phyloP scores from a whole-genome alignment of 2,888 invertebrate species.

The Mesorhabditis sp. region DNA sequence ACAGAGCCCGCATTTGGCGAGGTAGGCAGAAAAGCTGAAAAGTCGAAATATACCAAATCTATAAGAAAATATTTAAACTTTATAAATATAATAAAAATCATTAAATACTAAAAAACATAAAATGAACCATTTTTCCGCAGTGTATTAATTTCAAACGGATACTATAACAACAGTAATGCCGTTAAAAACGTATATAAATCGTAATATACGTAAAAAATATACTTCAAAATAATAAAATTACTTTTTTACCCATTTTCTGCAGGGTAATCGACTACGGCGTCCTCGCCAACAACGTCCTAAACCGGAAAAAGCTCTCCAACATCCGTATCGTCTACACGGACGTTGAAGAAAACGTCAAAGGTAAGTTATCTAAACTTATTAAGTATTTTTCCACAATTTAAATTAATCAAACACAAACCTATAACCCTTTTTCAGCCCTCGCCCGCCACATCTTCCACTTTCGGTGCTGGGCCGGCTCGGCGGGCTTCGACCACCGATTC shows the following conservation, averaged over 20 bases:
- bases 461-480: slow-evolving; percentile 55
- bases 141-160: too few species aligned
- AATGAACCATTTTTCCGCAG: too few species aligned
- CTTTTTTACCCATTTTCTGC: too few species aligned
- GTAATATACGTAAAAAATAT: too few species aligned
- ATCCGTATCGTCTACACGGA: slow-evolving; percentile 42
- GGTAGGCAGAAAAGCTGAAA: too few species aligned
- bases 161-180: too few species aligned
- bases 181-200: too few species aligned
- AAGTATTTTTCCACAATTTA: not conserved
- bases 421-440: not conserved
- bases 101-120: too few species aligned
- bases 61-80: too few species aligned
- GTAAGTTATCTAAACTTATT: slow-evolving; percentile 7
- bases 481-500: slow-evolving; percentile 56
- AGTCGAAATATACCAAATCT: too few species aligned
- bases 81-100: too few species aligned
- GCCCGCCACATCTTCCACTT: not conserved
- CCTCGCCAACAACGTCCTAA: slow-evolving; percentile 42
- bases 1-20: slow-evolving; percentile 43
- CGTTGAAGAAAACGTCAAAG: slow-evolving; percentile 23
- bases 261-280: slow-evolving; percentile 56
- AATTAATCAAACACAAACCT: slow-evolving; percentile 5
- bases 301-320: slow-evolving; percentile 39
- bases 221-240: too few species aligned